A percentile compares a stretch with the other conserved stretches of the same genome.
Conservation (phyloP, 2,888 invertebrate species). For the Horisme vitalbata region DNA sequence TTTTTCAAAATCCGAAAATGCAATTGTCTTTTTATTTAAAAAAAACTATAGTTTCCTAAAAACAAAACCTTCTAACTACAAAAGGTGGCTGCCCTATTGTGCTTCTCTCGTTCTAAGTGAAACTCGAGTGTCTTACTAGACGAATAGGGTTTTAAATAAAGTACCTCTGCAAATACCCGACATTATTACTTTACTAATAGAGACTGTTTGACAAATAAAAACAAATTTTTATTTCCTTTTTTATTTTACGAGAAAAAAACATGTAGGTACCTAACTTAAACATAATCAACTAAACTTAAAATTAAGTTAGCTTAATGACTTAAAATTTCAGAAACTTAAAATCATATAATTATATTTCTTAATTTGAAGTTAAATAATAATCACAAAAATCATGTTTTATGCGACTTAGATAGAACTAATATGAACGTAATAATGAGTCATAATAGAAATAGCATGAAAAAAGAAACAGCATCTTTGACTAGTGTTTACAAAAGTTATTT, state of each 20-base stretch:
- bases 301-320: constrained; percentile 31
- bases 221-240: constrained; percentile 17
- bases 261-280: constrained; percentile 29
- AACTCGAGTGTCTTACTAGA: too few species aligned
- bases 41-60: too few species aligned
- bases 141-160: too few species aligned
- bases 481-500: constrained; percentile 6
- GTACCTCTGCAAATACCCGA: too few species aligned
- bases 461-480: constrained; percentile 25
- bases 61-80: too few species aligned
- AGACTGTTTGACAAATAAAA: constrained; percentile 14
- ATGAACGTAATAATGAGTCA: too few species aligned
- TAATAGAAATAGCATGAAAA: too few species aligned
- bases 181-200: constrained; percentile 1
- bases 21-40: too few species aligned
- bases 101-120: too few species aligned
- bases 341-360: constrained; percentile 31
- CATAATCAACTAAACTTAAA: constrained; percentile 31
- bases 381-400: constrained; percentile 41
- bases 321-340: constrained; percentile 41
- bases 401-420: too few species aligned
- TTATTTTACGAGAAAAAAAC: constrained; percentile 31
- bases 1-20: too few species aligned
- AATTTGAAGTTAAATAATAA: constrained; percentile 42
- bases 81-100: too few species aligned